Percentiles rank a stretch among this genome's conserved stretches.
Conservation (phyloP, 2,113 vertebrate species). For the Stigmatopora nigra region DNA sequence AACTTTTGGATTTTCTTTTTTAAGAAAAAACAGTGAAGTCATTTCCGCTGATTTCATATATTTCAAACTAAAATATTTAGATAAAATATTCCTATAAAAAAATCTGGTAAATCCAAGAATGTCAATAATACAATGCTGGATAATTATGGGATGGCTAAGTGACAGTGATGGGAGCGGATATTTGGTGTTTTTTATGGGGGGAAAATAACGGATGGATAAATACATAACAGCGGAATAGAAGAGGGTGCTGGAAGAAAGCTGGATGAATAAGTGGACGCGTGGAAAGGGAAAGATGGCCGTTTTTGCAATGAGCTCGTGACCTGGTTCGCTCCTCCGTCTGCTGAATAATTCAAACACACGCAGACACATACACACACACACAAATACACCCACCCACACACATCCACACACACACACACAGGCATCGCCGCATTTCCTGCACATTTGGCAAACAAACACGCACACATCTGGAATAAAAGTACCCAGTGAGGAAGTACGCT, state of each 20-base stretch:
- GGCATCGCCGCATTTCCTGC: slow-evolving; percentile 16
- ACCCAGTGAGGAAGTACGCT: slow-evolving; percentile 41
- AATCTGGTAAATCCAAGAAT: too few relatives aligned
- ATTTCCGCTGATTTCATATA: too few relatives aligned
- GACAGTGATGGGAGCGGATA: too few relatives aligned
- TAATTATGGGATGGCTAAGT: too few relatives aligned
- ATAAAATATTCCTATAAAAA: too few relatives aligned
- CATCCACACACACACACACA: slow-evolving; percentile 35
- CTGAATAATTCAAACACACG: slow-evolving; percentile 64
- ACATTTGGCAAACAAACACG: slow-evolving; percentile 27
- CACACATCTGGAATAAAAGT: slow-evolving; percentile 32
- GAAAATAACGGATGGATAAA: neutral
- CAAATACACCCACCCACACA: slow-evolving; percentile 35
- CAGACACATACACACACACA: slow-evolving; percentile 44
- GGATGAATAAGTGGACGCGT: neutral
- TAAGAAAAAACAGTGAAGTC: too few relatives aligned
- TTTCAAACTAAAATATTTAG: too few relatives aligned
- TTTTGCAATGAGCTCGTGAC: slow-evolving; percentile 63
- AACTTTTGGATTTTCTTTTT: too few relatives aligned
- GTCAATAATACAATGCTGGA: too few relatives aligned
- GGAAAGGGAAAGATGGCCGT: slow-evolving; percentile 27
- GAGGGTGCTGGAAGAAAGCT: too few relatives aligned
- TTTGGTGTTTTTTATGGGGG: too few relatives aligned
- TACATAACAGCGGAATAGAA: neutral
- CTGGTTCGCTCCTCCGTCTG: slow-evolving; percentile 66